A percentile compares a stretch with the other conserved stretches of the same genome.
These are phyloP conservation scores for Phylloscopus whistleri DNA, from an alignment of 2,113 vertebrate genomes.

Conservation along the genomic window DNA sequence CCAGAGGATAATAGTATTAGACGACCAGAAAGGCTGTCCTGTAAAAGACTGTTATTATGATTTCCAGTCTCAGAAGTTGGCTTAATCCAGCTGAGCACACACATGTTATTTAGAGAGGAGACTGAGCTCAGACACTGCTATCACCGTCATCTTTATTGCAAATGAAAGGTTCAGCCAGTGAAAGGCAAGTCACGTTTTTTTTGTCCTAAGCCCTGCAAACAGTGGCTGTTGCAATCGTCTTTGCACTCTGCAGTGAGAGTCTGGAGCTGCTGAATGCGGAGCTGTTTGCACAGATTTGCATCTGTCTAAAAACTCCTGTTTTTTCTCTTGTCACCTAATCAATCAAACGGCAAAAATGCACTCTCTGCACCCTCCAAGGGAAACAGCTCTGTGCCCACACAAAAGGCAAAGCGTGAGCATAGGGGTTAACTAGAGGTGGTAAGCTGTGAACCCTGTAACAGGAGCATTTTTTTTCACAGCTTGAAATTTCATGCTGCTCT, in stretches of 20 bases:
- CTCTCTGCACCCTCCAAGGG: neutral
- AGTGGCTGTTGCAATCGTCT: neutral
- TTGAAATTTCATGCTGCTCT: conserved; percentile 7
- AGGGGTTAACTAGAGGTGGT: neutral
- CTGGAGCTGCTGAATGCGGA: neutral
- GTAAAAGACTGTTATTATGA: conserved; percentile 60
- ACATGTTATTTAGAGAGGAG: conserved; percentile 51
- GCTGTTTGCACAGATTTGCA: neutral
- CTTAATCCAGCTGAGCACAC: conserved; percentile 66
- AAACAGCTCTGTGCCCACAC: neutral
- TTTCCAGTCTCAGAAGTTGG: conserved; percentile 53
- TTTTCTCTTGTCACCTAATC: conserved; percentile 7
- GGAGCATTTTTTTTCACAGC: neutral
- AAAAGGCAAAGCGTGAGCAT: neutral
- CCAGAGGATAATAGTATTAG: conserved; percentile 55
- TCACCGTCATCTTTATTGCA: conserved; percentile 33
- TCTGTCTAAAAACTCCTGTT: neutral
- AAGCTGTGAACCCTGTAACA: neutral
- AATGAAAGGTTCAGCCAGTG: conserved; percentile 28
- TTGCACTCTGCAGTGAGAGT: neutral
- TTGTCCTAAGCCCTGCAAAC: conserved; percentile 43
- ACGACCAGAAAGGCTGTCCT: conserved; percentile 47
- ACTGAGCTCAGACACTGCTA: conserved; percentile 28
- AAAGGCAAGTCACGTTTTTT: conserved; percentile 47
- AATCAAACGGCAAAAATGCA: neutral